Evolutionary conservation across 2,888 invertebrate genomes (phyloP).

Genomic region (Andrena hattorfiana): DNA sequence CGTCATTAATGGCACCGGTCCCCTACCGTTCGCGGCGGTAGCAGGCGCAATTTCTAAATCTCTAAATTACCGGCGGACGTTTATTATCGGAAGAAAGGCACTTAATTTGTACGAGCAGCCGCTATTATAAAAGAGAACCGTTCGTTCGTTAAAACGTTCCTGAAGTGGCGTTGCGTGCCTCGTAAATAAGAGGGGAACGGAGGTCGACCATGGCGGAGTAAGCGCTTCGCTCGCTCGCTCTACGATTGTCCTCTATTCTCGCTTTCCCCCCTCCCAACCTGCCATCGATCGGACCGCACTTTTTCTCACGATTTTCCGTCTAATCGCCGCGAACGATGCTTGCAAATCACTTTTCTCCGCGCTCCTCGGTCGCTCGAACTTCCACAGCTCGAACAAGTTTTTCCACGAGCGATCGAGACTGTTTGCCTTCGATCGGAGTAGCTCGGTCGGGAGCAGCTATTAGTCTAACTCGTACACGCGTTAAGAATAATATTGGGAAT

Average conservation of each 20-base stretch:
- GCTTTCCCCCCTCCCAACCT: not conserved
- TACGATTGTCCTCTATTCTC: slow-evolving; percentile 28
- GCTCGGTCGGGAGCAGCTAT: slow-evolving; percentile 22
- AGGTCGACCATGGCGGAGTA: slow-evolving; percentile 47
- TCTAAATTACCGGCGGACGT: slow-evolving; percentile 71
- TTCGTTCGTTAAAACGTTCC: slow-evolving; percentile 71
- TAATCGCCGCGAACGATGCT: slow-evolving; percentile 18
- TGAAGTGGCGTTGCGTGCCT: slow-evolving; percentile 68
- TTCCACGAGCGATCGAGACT: slow-evolving; percentile 33
- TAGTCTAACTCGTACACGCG: slow-evolving; percentile 30
- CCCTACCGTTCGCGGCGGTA: slow-evolving; percentile 27
- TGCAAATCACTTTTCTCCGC: slow-evolving; percentile 27
- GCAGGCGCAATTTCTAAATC: slow-evolving; percentile 71
- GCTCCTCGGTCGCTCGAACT: slow-evolving; percentile 3
- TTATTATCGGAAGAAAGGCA: slow-evolving; percentile 74
- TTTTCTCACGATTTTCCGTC: too few species aligned
- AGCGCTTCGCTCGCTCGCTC: slow-evolving; percentile 36
- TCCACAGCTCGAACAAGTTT: slow-evolving; percentile 31
- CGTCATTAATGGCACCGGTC: slow-evolving; percentile 26
- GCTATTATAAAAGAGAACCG: slow-evolving; percentile 68
- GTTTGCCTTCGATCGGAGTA: slow-evolving; percentile 36
- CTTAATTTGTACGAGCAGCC: slow-evolving; percentile 72
- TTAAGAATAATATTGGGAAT: slow-evolving; percentile 65
- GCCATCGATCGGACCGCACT: too few species aligned
- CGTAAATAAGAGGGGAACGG: slow-evolving; percentile 69